Evolutionary conservation across 2,113 vertebrate species (phyloP).

Genomic region (Pagrus major): DNA sequence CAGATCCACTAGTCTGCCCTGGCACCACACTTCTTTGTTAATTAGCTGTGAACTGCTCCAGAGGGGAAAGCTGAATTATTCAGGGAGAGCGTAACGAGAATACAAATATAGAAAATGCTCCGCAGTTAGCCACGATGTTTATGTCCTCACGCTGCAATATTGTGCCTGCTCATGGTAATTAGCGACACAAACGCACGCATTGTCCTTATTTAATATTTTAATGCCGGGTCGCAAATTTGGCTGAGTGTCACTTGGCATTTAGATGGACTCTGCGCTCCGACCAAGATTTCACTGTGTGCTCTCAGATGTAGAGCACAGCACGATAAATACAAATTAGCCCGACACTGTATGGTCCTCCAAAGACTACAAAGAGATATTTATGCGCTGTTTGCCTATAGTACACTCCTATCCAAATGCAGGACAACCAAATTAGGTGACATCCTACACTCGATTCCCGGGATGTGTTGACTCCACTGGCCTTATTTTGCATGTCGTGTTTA

Average conservation of each 20-base stretch:
- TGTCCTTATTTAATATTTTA: constrained; percentile 62
- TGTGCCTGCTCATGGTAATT: constrained; percentile 39
- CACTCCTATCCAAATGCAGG: constrained; percentile 13
- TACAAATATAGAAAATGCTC: constrained; percentile 71
- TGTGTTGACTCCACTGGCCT: background rate
- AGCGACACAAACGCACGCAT: constrained; percentile 52
- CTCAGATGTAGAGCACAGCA: constrained; percentile 21
- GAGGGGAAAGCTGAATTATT: constrained; percentile 76
- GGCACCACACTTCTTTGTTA: constrained; percentile 74
- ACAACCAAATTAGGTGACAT: constrained; percentile 16
- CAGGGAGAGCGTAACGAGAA: constrained; percentile 65
- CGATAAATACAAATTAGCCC: constrained; percentile 45
- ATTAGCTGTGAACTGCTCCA: constrained; percentile 78
- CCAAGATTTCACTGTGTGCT: constrained; percentile 29
- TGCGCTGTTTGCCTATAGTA: background rate
- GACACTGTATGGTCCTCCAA: constrained; percentile 2
- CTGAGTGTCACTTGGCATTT: constrained; percentile 49
- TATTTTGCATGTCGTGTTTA: constrained; percentile 53
- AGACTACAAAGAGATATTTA: constrained; percentile 36
- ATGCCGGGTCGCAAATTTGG: constrained; percentile 46
- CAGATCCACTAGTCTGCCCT: constrained; percentile 65
- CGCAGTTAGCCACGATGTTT: constrained; percentile 37
- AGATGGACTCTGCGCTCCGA: constrained; percentile 21
- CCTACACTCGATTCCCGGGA: background rate
- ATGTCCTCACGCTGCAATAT: constrained; percentile 40